Conservation (phyloP, 1,140 invertebrate species). For the Neodiprion fabricii region DNA sequence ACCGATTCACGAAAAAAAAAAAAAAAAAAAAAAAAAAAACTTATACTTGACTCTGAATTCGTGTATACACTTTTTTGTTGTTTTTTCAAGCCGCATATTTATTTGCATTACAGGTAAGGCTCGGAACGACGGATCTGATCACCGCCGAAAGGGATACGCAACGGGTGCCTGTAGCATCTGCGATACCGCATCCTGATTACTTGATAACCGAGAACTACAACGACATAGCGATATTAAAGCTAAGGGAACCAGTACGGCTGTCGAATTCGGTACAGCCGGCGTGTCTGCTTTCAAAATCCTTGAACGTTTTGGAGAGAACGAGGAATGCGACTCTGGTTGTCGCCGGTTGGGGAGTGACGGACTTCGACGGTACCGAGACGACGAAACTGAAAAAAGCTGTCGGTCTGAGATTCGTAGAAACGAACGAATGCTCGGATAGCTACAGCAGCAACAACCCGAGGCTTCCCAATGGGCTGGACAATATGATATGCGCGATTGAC, state of each 20-base stretch:
- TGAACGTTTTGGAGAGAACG: slow-evolving; percentile 32
- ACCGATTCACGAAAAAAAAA: background rate
- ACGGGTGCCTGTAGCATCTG: slow-evolving; percentile 39
- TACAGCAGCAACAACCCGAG: slow-evolving; percentile 34
- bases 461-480: slow-evolving; percentile 36
- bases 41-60: background rate
- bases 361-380: slow-evolving; percentile 28
- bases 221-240: slow-evolving; percentile 62
- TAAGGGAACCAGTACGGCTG: slow-evolving; percentile 43
- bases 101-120: slow-evolving; percentile 38
- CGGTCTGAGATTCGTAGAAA: slow-evolving; percentile 37
- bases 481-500: slow-evolving; percentile 47
- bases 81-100: too few species aligned
- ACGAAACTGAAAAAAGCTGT: slow-evolving; percentile 43
- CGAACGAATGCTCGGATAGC: slow-evolving; percentile 28
- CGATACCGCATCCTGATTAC: slow-evolving; percentile 56
- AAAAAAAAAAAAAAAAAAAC: background rate
- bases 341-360: slow-evolving; percentile 51
- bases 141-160: slow-evolving; percentile 34
- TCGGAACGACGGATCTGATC: slow-evolving; percentile 49
- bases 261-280: slow-evolving; percentile 51
- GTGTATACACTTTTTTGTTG: background rate
- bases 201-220: slow-evolving; percentile 52
- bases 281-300: slow-evolving; percentile 53
- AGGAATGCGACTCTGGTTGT: slow-evolving; percentile 39